phyloP scores from a whole-genome alignment of 2,888 invertebrate genomes.

The Cataglyphis cursor region DNA sequence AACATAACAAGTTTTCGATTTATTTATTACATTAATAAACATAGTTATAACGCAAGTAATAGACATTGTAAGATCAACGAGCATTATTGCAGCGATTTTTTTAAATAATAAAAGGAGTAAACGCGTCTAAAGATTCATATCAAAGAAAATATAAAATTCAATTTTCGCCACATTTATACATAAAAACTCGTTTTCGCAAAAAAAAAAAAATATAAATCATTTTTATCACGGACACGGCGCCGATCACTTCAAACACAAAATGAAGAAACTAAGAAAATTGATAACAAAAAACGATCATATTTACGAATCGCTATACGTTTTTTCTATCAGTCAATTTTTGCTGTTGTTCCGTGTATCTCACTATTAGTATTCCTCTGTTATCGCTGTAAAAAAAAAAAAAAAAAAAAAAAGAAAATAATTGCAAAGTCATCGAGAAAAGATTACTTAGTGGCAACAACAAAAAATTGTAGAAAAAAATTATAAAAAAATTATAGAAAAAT shows the following conservation, averaged over 20 bases:
- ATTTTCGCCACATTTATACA: not conserved
- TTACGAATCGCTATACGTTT: constrained; percentile 12
- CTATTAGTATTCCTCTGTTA: constrained; percentile 41
- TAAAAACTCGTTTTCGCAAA: too few species aligned
- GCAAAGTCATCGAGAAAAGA: constrained; percentile 37
- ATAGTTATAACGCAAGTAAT: not conserved
- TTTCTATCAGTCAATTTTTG: constrained; percentile 23
- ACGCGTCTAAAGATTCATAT: not conserved
- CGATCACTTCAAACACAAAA: not conserved
- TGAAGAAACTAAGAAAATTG: not conserved
- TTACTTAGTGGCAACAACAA: constrained; percentile 49
- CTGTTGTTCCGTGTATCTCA: constrained; percentile 18
- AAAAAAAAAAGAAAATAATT: constrained; percentile 13
- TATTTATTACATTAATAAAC: constrained; percentile 1
- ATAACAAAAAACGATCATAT: not conserved
- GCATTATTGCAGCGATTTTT: not conserved
- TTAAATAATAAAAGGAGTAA: not conserved
- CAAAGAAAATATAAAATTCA: not conserved
- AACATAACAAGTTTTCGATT: not conserved
- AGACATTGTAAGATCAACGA: not conserved
- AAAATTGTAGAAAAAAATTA: not conserved
- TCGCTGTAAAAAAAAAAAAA: constrained; percentile 41
- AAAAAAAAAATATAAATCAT: not conserved
- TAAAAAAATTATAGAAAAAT: constrained; percentile 6
- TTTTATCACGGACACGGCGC: not conserved